Conservation (phyloP, 2,888 invertebrate species). For the Muschampia plurimacula region DNA sequence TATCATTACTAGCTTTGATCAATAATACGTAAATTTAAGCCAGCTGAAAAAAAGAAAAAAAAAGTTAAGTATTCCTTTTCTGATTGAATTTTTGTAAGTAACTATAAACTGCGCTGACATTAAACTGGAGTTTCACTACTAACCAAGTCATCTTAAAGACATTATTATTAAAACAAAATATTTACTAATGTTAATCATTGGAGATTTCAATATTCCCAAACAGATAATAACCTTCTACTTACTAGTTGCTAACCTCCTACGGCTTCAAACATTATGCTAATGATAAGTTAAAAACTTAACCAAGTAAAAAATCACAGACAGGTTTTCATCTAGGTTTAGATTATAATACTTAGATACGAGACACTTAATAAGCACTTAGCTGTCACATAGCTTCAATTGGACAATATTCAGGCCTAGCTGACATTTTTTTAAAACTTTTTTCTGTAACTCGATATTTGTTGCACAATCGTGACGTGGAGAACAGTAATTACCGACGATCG, state of each 20-base stretch:
- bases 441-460: constrained; percentile 64
- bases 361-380: background rate
- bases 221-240: constrained; percentile 4
- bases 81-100: no score
- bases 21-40: no score
- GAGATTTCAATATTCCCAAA: constrained; percentile 7
- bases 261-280: constrained; percentile 20
- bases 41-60: no score
- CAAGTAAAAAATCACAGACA: constrained; percentile 13
- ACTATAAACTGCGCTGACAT: no score
- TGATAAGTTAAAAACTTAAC: constrained; percentile 12
- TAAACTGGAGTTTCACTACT: no score
- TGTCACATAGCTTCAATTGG: background rate
- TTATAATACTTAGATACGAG: background rate
- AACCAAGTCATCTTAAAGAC: no score
- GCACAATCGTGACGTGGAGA: constrained; percentile 77
- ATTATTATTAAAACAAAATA: no score
- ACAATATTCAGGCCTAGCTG: constrained; percentile 8
- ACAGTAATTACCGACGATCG: constrained; percentile 71
- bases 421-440: constrained; percentile 15
- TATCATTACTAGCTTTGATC: no score
- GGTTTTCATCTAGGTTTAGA: constrained; percentile 24
- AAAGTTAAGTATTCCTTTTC: no score
- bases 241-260: background rate
- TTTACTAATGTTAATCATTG: no score